A percentile compares a stretch with the other conserved stretches of the same genome.
Evolutionary conservation across 2,113 vertebrate genomes (phyloP).

Genomic region (Ailuropoda melanoleuca): DNA sequence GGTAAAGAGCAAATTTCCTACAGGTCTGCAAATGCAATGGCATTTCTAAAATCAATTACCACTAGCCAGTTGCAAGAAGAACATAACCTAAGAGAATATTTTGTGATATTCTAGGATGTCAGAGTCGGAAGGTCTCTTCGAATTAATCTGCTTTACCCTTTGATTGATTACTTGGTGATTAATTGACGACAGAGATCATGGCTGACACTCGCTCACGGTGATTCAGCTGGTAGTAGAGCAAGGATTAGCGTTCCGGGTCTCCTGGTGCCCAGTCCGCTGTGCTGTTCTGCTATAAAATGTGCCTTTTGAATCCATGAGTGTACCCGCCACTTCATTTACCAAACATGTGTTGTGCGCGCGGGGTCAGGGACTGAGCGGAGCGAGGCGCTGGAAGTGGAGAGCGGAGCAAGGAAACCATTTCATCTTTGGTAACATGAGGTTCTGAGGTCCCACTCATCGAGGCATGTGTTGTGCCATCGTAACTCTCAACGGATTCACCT

Average conservation of each 20-base stretch:
- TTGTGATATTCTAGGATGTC: background rate
- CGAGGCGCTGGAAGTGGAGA: background rate
- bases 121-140: background rate
- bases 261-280: background rate
- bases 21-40: background rate
- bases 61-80: background rate
- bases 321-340: background rate
- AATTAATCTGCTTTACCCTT: background rate
- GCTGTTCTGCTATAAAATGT: background rate
- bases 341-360: background rate
- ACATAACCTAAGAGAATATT: background rate
- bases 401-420: background rate
- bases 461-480: accelerated
- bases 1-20: constrained; percentile 7
- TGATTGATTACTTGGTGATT: background rate
- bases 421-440: no score
- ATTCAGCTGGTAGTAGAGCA: background rate
- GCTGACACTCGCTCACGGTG: background rate
- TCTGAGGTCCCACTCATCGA: background rate
- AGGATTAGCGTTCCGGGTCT: background rate
- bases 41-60: background rate
- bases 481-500: background rate
- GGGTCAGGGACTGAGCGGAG: background rate
- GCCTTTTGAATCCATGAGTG: background rate
- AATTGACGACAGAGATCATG: background rate